Base-by-base conservation (phyloP, 2,888 invertebrate genomes). In the Plebejus argus region DNA sequence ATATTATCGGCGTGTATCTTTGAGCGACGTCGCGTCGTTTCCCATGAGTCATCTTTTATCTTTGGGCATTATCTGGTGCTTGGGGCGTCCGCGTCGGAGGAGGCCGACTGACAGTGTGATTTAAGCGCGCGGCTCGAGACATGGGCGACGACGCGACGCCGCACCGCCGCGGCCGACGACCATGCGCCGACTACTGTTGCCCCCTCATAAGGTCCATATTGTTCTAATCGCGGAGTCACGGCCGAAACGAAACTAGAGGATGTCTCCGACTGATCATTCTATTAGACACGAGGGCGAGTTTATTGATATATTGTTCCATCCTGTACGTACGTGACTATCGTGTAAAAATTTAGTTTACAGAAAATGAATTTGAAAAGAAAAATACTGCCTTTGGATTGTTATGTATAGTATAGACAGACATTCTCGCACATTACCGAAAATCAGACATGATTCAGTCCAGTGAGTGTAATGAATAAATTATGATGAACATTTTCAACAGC, bases 31-130 rank as follows among this genome's bases (percentile, higher is more conserved):
- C 76, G 83, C 78, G 83, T 80, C 76, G 83, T 85, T 85, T 85
- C 84, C 83, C 83, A 83, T 90, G 89, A 89, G 87, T 90, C 89
- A 90, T 86, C 79, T 85, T 84, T 89, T 91, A 91, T 91, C 91
- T 87, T 85, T 83, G 78, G 45, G 81, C 81, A 80, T 88, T 90
- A 90, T 89, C 88, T 86, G 83, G 85, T 83, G 85, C 84, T 84
- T 87, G 83, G 77, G 81, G 81, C 81, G 86, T 86, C 87, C 81
- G 81, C 81, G 86, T 86, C 87, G 56, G 56, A 87, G 81, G 79
- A 74, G 28, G 23, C 74, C 23, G 72, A 20, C 49, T 45, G 72
- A 20, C 49, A 74, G 74, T 74, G 84, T 82, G 80, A 83, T 80
- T 83, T 82, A 83, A 85, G 84, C 78, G 82, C 80, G 80, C 76